Base-by-base conservation (phyloP, 1,140 invertebrate species). In the Cecropterus lyciades region DNA sequence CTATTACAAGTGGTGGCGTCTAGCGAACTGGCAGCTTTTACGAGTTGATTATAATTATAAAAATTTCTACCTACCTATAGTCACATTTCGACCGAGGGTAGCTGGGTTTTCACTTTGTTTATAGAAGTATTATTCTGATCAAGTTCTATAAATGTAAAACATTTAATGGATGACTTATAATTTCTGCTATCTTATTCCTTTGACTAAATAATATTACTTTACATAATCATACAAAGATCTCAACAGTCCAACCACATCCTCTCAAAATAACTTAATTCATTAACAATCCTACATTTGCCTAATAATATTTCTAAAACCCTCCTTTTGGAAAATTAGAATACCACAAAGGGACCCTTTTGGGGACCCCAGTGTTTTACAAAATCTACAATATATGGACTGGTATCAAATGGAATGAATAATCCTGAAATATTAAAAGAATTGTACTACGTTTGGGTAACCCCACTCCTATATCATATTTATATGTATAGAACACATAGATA, bases 381-480 rank as follows among this genome's bases (percentile, higher is more conserved):
- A 30, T 30, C 3, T 8, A 3, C 27, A 30, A 48, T 27, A 43
- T 16, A 33, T n/a, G n/a, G 17, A 33, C 9, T 60, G 57, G 30
- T 49, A 49, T 20, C 30, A 60, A 62, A 62, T 13, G 27, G 33
- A 37, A n/a, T n/a, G n/a, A n/a, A 62, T 24, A 48, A 3, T 48
- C 33, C 20, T 40, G 45, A 49, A 62, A 62, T 62, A 62, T 62
- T 62, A 62, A 62, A 49, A n/a, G 57, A 62, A 62, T 62, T 62
- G 48, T 33, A 14, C 16, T 62, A 37, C 30, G 15, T 49, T 40
- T 62, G 46, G 46, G 30, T 43, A 49, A n/a, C n/a, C 24, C 8
- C 57, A 24, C 20, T 24, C 20, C 20, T 24, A n/a, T n/a, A n/a
- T n/a, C n/a, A n/a, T n/a, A n/a, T 24, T 24, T 24, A 24, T 24